Base-by-base conservation (phyloP, 2,113 vertebrate species). In the Ochotona curzoniae region DNA sequence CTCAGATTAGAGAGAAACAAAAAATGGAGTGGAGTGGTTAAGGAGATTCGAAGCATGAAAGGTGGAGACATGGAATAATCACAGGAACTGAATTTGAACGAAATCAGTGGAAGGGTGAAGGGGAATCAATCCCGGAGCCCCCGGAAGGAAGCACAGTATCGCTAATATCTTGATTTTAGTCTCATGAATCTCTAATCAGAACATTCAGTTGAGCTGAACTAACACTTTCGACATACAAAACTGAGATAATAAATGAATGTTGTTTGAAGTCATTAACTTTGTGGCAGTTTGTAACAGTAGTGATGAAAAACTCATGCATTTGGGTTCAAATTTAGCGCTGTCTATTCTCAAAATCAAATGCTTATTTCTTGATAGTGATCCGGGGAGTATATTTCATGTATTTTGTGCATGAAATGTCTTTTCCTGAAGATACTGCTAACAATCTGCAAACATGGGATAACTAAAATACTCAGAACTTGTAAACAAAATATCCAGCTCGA, bases 341-440 rank as follows among this genome's bases (percentile, higher is more conserved):
- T 60, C 0, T 32, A 2, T 23, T 47, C 82, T 69, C 7, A 87
- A 83, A 85, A 32, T 17, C 78, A 1, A 74, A 78, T 83, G 12
- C 89, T 54, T 44, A 67, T 81, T 32, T 81, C 13, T 71, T 79
- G 51, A 71, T 76, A 23, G 35, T 73, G 61, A 85, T n/a, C 61
- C 51, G 91, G 51, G 81, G 83, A 54, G 73, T 63, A 80, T 8
- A 57, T 87, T 95, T 95, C 73, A 7, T 63, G 49, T 91, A 47
- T 91, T 83, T 90, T 14, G 54, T 66, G 26, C 71, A 32, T 64
- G 35, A 95, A 80, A 92, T 74, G 8, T 8, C 8, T 74, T 82
- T 83, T 87, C 10, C 51, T 18, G 86, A 10, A 75, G 49, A 44
- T 21, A 64, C 32, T 67, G 64, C 13, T 76, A 84, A 20, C 15